Percentiles rank a stretch among this genome's conserved stretches.
These are phyloP conservation scores for Neopelma chrysocephalum DNA, from an alignment of 2,797 vertebrate species.

Conservation along the genomic window DNA sequence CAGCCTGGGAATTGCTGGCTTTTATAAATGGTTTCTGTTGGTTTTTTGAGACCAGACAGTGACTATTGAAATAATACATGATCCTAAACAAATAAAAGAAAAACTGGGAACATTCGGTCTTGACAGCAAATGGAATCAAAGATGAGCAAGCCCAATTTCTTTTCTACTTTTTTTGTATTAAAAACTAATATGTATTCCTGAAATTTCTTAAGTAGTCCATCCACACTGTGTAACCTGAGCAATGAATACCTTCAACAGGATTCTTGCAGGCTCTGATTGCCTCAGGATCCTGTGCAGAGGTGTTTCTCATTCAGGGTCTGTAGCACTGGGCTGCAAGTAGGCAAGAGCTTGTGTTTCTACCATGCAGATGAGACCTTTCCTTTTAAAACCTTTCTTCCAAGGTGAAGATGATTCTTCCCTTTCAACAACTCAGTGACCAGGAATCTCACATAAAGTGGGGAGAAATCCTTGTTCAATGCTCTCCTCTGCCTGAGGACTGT, in stretches of 20 bases:
- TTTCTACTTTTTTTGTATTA: not conserved
- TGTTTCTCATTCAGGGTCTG: not conserved
- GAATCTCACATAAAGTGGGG: not conserved
- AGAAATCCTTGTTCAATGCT: not conserved
- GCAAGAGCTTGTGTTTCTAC: not conserved
- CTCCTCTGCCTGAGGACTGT: not conserved
- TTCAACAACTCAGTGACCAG: not conserved
- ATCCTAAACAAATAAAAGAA: not conserved
- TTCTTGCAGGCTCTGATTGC: not conserved
- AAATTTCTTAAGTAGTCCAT: not conserved
- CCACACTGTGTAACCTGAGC: not conserved
- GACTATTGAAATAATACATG: not conserved
- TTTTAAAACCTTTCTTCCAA: not conserved
- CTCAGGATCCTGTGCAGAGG: not conserved
- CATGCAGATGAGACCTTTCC: rapidly evolving
- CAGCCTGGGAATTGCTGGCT: not conserved
- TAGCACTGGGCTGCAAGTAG: not conserved
- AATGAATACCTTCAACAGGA: not conserved
- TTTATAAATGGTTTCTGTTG: not conserved
- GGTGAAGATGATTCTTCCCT: not conserved
- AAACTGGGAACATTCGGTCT: not conserved
- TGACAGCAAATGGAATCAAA: not conserved
- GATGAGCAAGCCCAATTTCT: not conserved
- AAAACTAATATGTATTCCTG: rapidly evolving
- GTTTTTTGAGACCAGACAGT: not conserved